Evolutionary conservation across 2,888 invertebrate genomes (phyloP).

Genomic region (Axea sp.): DNA sequence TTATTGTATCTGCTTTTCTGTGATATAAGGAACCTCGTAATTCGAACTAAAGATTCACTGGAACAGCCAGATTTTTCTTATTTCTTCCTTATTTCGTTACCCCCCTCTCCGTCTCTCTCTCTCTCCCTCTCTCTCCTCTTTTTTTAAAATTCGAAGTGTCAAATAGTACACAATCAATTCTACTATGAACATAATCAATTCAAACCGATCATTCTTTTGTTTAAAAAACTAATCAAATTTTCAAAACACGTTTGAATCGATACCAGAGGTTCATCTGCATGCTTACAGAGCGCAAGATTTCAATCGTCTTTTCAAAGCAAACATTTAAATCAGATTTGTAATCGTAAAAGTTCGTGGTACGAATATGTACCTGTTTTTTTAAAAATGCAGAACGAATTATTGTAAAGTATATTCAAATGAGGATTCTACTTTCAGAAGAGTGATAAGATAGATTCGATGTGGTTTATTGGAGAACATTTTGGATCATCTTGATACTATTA

Average conservation of each 20-base stretch:
- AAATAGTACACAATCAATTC: no score
- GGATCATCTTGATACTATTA: conserved; percentile 59
- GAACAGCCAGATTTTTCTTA: conserved; percentile 37
- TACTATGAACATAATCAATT: no score
- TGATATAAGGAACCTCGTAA: no score
- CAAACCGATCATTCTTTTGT: conserved; percentile 19
- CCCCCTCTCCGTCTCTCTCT: conserved; percentile 5
- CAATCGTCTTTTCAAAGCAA: conserved; percentile 37
- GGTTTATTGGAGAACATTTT: conserved; percentile 56
- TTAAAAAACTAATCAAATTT: conserved; percentile 37
- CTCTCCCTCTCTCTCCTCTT: no score
- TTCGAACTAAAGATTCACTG: conserved; percentile 13
- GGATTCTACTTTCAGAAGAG: conserved; percentile 13
- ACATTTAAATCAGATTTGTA: conserved; percentile 40
- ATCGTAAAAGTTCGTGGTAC: conserved; percentile 11
- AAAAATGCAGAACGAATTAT: conserved; percentile 37
- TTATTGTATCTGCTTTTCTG: no score
- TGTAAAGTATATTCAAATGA: conserved; percentile 45
- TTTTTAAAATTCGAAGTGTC: no score
- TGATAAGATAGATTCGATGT: conserved; percentile 50
- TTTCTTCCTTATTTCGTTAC: no score
- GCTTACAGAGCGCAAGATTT: conserved; percentile 23
- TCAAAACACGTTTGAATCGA: conserved; percentile 25
- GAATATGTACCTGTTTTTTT: conserved; percentile 24
- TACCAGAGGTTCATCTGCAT: conserved; percentile 25